Percentiles rank a stretch among this genome's conserved stretches.
Conservation (phyloP, 1,140 invertebrate species). For the Drosophila bocqueti region DNA sequence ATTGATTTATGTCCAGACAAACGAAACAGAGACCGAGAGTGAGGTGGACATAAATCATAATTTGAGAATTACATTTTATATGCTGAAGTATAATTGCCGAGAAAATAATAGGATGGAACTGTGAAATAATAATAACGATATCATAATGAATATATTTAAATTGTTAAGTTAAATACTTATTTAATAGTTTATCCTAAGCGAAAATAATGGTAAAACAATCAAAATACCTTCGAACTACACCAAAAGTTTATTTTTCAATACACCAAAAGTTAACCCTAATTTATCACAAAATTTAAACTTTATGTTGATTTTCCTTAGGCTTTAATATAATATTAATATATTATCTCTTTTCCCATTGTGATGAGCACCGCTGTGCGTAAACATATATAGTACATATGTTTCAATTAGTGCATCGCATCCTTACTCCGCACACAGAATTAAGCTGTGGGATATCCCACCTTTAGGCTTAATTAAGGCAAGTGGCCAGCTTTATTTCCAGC, state of each 20-base stretch:
- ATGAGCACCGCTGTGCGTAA: background rate
- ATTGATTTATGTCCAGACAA: constrained; percentile 56
- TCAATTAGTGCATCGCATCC: constrained; percentile 45
- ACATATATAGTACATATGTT: constrained; percentile 29
- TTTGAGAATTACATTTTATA: constrained; percentile 56
- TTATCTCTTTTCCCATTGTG: background rate
- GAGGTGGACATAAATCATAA: constrained; percentile 36
- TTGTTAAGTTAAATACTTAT: no score
- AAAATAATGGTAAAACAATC: no score
- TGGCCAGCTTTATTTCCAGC: constrained; percentile 24
- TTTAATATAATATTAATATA: no score
- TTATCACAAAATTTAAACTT: background rate
- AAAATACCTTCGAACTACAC: background rate
- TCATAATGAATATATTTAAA: background rate
- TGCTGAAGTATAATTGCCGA: constrained; percentile 17
- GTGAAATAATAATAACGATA: background rate
- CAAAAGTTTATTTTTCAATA: no score
- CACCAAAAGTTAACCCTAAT: background rate
- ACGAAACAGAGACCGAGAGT: background rate
- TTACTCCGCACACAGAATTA: background rate
- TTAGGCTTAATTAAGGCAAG: constrained; percentile 54
- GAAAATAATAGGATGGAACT: background rate
- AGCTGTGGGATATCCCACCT: constrained; percentile 12
- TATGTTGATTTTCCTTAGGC: no score
- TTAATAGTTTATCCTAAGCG: no score